These are phyloP conservation scores for Karalla daura DNA, from an alignment of 2,797 vertebrate species.

Conservation along the genomic window DNA sequence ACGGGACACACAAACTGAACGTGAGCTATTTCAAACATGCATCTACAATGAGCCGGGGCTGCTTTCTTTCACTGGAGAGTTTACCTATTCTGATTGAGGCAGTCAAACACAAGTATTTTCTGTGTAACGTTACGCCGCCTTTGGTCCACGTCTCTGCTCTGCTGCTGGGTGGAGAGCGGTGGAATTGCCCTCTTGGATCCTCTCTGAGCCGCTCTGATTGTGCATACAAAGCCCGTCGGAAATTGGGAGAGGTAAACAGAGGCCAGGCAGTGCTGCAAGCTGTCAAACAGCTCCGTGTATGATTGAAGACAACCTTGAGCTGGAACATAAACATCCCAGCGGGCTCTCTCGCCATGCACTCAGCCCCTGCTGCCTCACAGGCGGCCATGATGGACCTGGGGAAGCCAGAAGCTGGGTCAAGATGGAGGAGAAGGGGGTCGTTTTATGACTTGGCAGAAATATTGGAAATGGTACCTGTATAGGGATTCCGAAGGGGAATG, in stretches of 20 bases:
- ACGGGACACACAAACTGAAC: constrained; percentile 12
- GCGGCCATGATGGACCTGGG: constrained; percentile 52
- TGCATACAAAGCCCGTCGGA: constrained; percentile 79
- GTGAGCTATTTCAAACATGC: constrained; percentile 17
- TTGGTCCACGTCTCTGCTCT: constrained; percentile 12
- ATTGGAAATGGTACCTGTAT: constrained; percentile 48
- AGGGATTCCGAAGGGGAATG: constrained; percentile 23
- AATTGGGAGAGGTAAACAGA: constrained; percentile 85
- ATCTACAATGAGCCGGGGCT: constrained; percentile 9
- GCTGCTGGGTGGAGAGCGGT: constrained; percentile 17
- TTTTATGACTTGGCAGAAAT: constrained; percentile 61
- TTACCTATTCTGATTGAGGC: constrained; percentile 42
- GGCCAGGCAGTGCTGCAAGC: constrained; percentile 79
- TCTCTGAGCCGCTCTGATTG: constrained; percentile 74
- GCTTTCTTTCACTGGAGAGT: constrained; percentile 17
- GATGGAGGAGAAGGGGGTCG: constrained; percentile 44
- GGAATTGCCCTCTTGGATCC: constrained; percentile 46
- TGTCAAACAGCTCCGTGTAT: constrained; percentile 85
- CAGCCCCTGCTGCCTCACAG: constrained; percentile 48
- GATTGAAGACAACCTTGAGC: constrained; percentile 86
- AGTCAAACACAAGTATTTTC: constrained; percentile 38
- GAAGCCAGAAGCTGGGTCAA: constrained; percentile 49
- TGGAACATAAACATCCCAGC: constrained; percentile 83
- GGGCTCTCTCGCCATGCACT: constrained; percentile 69
- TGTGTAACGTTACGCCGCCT: constrained; percentile 1